Percentiles rank a stretch among this genome's conserved stretches.
Conservation (phyloP, 2,888 invertebrate genomes). For the Zhengitettix transpicula region DNA sequence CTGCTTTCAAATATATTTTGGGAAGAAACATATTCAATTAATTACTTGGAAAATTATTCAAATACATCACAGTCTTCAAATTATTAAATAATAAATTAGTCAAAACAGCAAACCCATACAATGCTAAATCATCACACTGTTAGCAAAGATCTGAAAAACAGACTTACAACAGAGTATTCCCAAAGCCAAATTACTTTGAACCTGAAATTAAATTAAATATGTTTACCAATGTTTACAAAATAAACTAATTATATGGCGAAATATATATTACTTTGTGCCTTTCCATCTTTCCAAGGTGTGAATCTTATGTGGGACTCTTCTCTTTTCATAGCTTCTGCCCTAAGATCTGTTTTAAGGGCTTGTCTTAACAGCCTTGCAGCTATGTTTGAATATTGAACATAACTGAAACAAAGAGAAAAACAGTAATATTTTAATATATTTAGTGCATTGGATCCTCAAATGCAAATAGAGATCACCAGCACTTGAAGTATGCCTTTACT, state of each 20-base stretch:
- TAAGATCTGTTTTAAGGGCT: slow-evolving; percentile 59
- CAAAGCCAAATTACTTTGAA: slow-evolving; percentile 1
- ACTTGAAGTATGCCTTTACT: too few species aligned
- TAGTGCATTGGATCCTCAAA: too few species aligned
- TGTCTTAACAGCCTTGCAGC: slow-evolving; percentile 70
- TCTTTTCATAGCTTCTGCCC: slow-evolving; percentile 56
- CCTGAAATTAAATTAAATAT: slow-evolving; percentile 1
- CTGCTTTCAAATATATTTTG: too few species aligned
- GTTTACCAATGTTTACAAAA: not conserved
- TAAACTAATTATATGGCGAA: slow-evolving; percentile 18
- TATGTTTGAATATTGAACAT: slow-evolving; percentile 90
- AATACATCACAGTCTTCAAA: too few species aligned
- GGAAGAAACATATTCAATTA: too few species aligned
- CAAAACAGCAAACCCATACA: too few species aligned
- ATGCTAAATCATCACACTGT: too few species aligned
- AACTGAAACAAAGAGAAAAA: slow-evolving; percentile 38
- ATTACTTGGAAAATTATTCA: too few species aligned
- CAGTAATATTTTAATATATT: not conserved
- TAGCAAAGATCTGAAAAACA: too few species aligned
- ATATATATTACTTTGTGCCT: slow-evolving; percentile 43
- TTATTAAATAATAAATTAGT: too few species aligned
- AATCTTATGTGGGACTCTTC: slow-evolving; percentile 61
- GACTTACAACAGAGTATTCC: not conserved
- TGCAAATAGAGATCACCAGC: too few species aligned
- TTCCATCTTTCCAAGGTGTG: slow-evolving; percentile 82